phyloP scores from a whole-genome alignment of 2,113 vertebrate species.

The Sula dactylatra region DNA sequence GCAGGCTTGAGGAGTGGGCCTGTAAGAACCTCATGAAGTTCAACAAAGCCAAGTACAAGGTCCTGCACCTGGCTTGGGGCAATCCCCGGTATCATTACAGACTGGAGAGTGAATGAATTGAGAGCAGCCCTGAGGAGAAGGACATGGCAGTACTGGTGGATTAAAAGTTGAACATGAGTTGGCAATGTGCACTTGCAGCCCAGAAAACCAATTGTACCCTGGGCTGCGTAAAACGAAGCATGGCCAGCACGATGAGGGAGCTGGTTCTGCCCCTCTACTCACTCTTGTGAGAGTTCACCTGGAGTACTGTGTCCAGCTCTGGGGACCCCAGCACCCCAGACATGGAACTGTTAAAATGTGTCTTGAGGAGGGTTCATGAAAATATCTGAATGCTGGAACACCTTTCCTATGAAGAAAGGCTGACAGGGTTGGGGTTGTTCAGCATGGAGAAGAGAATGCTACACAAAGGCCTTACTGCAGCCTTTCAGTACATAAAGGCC shows the following conservation, averaged over 20 bases:
- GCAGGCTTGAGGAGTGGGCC: background rate
- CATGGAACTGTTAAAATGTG: background rate
- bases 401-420: background rate
- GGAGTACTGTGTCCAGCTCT: no score
- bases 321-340: no score
- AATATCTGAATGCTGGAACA: background rate
- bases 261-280: background rate
- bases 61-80: background rate
- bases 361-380: background rate
- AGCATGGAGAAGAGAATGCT: background rate
- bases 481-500: no score
- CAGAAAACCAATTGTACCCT: background rate
- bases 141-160: background rate
- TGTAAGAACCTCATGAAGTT: background rate
- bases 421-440: background rate
- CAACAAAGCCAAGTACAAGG: background rate
- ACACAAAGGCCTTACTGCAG: background rate
- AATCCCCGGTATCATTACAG: background rate
- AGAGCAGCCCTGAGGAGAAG: background rate
- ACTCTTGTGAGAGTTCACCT: background rate
- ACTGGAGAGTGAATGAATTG: background rate
- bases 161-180: background rate
- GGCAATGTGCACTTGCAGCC: no score
- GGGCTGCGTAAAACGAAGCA: background rate
- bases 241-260: background rate